A percentile compares a stretch with the other conserved stretches of the same genome.
phyloP scores from a whole-genome alignment of 1,140 invertebrate species.

The Drosophila bifasciata region DNA sequence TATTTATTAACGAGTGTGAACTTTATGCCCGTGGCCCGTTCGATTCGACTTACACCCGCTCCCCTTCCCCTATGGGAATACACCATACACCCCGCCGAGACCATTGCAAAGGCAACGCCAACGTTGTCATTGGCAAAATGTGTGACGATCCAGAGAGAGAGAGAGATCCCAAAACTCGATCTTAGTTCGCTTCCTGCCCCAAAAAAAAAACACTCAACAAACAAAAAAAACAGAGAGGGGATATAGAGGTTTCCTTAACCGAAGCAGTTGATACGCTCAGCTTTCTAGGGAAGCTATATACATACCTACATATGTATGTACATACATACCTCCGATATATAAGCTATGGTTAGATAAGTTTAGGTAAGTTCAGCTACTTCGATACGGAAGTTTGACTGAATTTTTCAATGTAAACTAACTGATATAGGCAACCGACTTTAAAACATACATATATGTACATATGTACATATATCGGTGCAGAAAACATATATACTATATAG shows the following conservation, averaged over 20 bases:
- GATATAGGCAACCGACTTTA: too few species aligned
- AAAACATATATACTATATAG: too few species aligned
- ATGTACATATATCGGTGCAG: too few species aligned
- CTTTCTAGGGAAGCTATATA: too few species aligned
- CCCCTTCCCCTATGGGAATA: not conserved
- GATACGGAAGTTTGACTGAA: too few species aligned
- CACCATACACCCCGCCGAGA: not conserved
- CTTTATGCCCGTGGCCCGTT: constrained; percentile 78
- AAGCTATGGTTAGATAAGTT: too few species aligned
- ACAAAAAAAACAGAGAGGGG: not conserved
- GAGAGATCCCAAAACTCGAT: constrained; percentile 55
- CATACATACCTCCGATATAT: too few species aligned
- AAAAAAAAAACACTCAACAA: constrained; percentile 23
- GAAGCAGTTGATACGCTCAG: too few species aligned
- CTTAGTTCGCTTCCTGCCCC: constrained; percentile 52
- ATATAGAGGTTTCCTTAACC: not conserved
- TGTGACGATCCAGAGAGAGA: constrained; percentile 62
- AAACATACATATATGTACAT: too few species aligned
- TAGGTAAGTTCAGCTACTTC: too few species aligned
- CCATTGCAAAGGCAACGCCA: constrained; percentile 46
- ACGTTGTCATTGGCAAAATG: constrained; percentile 73
- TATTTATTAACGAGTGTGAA: constrained; percentile 82
- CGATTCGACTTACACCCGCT: constrained; percentile 53
- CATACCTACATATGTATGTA: too few species aligned
- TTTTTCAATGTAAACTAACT: too few species aligned